Evolutionary conservation across 37 sponge, comb jelly and placozoan species (phyloP), one percentile per base, ranked within the genome.

Genomic region (Diacarnus erythraeanus): DNA sequence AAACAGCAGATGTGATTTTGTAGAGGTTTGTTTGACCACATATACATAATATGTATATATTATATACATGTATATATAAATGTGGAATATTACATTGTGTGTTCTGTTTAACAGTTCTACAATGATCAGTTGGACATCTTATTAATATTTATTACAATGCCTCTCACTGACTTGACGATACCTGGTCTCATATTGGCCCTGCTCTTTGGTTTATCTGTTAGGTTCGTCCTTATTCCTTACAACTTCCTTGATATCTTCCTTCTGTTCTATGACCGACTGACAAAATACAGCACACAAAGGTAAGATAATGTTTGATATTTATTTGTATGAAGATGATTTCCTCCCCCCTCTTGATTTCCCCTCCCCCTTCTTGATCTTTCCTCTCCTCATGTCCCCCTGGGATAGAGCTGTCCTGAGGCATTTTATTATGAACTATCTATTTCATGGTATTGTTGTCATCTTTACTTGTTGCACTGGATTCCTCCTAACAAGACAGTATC

Each of bases 1-100:
- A 40, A 26, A 63, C 2, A 31, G 31, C 6, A 31, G 78, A 64
- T 78, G 78, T 78, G 78, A 78, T 23, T 78, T 27, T 63, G 78
- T 41, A 5, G 42, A 78, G 42, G 78, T 78, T n/a, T n/a, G n/a
- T n/a, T n/a, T n/a, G n/a, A n/a, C n/a, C n/a, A n/a, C n/a, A n/a
- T n/a, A n/a, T n/a, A n/a, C n/a, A n/a, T n/a, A n/a, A n/a, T n/a
- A n/a, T n/a, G n/a, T n/a, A n/a, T n/a, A n/a, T n/a, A n/a, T n/a
- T n/a, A n/a, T n/a, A n/a, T n/a, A n/a, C n/a, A n/a, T n/a, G n/a
- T n/a, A n/a, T n/a, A n/a, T n/a, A n/a, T 56, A 20, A 15, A 56
- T 56, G 57, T 56, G 18, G 57, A 21, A n/a, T n/a, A n/a, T n/a
- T n/a, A n/a, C n/a, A n/a, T n/a, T n/a, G n/a, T n/a, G n/a, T 26